Conservation (phyloP, 2,113 vertebrate genomes). For the Apteryx owenii region DNA sequence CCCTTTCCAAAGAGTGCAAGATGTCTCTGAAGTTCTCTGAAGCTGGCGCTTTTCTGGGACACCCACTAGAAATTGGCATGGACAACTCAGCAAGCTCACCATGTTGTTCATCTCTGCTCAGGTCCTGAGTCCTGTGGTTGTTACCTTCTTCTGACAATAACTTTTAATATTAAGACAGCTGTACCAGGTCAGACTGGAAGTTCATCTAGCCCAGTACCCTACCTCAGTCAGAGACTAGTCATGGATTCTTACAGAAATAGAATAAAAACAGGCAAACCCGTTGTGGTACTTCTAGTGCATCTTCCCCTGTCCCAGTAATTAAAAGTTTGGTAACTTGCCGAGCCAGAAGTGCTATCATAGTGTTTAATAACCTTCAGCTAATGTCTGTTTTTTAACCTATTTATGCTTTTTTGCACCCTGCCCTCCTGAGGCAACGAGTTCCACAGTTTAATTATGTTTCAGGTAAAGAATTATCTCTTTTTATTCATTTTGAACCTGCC, state of each 20-base stretch:
- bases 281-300: not conserved
- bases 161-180: not conserved
- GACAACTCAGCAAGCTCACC: not conserved
- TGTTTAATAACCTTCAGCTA: rapidly evolving
- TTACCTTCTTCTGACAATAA: rapidly evolving
- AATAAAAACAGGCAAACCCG: rapidly evolving
- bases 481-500: not conserved
- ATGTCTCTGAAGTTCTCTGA: not conserved
- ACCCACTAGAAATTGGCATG: rapidly evolving
- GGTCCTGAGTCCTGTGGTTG: not conserved
- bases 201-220: not conserved
- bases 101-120: rapidly evolving
- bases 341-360: not conserved
- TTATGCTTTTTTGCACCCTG: not conserved
- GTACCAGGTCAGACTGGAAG: rapidly evolving
- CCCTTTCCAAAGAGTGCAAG: not conserved
- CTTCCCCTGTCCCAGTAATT: not conserved
- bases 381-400: not conserved
- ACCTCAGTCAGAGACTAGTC: not conserved
- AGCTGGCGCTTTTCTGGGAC: not conserved
- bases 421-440: not conserved
- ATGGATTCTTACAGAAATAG: not conserved
- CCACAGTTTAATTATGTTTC: not conserved
- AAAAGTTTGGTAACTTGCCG: not conserved
- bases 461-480: not conserved